Evolutionary conservation across 1,140 invertebrate genomes (phyloP), one percentile per base, ranked within the genome.

Genomic region (Trichonephila clavata): DNA sequence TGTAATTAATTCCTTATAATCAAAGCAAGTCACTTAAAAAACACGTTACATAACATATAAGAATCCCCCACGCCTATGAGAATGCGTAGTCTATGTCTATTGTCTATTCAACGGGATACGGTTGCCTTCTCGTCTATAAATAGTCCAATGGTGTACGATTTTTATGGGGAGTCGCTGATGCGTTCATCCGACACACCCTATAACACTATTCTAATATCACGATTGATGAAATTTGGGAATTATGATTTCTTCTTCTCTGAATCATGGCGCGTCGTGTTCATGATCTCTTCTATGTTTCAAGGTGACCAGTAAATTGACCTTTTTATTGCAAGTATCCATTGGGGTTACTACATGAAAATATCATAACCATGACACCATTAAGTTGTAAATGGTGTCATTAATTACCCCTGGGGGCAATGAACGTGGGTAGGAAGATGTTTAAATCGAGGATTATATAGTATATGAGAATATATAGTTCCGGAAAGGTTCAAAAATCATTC

Each of bases 111-210:
- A 24, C 32, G 43, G 20, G 65, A 24, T 77, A 71, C 87, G 63
- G n/a, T 71, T 27, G 65, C 87, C 61, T 71, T 57, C 18, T 77
- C 59, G 65, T 71, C 87, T 89, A 89, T 89, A 89, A 89, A 89
- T 89, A 89, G 87, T 50, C 24, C 2, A 68, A 59, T 27, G 43
- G 65, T 89, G 63, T 89, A 61, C n/a, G 87, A 86, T 39, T 89
- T 89, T 89, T 89, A 71, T 77, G 87, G 87, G 20, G 3, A 77
- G 24, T 77, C 87, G 60, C 14, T 71, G 87, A 89, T 50, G 87
- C 87, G 60, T 89, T 61, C 65, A 71, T 10, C 16, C 24, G 65
- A 77, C 87, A 89, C 87, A 77, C 87, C 87, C 87, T 77, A 57
- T 21, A 57, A 89, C 87, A 71, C 32, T 89, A 89, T 89, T 50